Conservation (phyloP, 2,797 vertebrate genomes). For the Halcyon badia region DNA sequence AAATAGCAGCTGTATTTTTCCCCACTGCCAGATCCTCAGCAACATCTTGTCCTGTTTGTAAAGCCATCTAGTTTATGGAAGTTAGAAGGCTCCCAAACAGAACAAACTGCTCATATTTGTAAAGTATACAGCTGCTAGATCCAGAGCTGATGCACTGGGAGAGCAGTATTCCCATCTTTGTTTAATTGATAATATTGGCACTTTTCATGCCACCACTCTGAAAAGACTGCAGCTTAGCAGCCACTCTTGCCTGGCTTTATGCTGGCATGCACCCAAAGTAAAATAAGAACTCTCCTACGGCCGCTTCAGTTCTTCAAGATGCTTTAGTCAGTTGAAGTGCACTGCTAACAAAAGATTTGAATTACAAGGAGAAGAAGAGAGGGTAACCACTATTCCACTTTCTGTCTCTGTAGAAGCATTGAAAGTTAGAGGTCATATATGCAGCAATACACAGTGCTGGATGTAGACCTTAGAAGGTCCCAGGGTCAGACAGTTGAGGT, state of each 20-base stretch:
- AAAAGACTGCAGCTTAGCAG: conserved; percentile 13
- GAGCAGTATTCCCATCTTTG: conserved; percentile 15
- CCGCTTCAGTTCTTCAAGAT: background rate
- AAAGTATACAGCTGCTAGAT: conserved; percentile 34
- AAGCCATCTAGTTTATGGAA: conserved; percentile 43
- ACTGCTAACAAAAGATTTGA: background rate
- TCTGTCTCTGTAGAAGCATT: background rate
- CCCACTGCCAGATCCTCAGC: conserved; percentile 15
- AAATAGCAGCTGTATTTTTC: conserved; percentile 42
- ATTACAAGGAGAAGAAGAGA: background rate
- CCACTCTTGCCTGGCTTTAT: conserved; percentile 4
- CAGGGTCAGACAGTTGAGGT: background rate
- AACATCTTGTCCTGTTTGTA: conserved; percentile 56
- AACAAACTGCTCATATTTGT: conserved; percentile 41
- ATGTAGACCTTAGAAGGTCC: background rate
- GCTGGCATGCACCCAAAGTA: conserved; percentile 12
- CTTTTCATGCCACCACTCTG: conserved; percentile 10
- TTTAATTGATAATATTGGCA: conserved; percentile 60
- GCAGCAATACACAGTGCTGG: background rate
- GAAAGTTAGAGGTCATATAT: background rate
- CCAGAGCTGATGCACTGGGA: conserved; percentile 29
- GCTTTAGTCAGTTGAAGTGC: background rate
- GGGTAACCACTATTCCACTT: background rate
- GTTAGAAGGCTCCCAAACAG: conserved; percentile 37
- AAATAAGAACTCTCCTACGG: conserved; percentile 9